Base-by-base conservation (phyloP, 2,888 invertebrate genomes). In the Liopterus haemorrhoidalis region DNA sequence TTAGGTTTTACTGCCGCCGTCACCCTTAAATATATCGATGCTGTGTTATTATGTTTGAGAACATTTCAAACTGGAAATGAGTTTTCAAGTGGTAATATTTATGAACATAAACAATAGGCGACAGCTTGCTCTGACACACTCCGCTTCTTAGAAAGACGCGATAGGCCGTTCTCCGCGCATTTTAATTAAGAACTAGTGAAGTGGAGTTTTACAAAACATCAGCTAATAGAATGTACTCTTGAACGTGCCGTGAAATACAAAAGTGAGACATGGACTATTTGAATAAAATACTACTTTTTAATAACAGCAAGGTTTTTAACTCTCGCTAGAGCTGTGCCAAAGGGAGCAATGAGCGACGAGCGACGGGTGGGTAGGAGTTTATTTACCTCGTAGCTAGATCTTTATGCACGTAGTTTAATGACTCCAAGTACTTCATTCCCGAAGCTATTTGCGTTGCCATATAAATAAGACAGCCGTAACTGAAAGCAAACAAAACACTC, bases 391-490 rank as follows among this genome's bases (percentile, higher is more conserved):
- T 80, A 54, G 89, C 88, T 58, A 91, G 73, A 71, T 91, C 89
- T 60, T 86, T 79, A 71, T 91, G 90, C 55, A 91, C 82, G 69
- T 85, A 87, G 69, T 84, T 82, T 66, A 83, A 75, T 54, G 82
- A 81, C 70, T 91, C 90, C 65, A 91, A 75, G 70, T 90, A 87
- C 69, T 89, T 87, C 87, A 91, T 89, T 54, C 89, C 91, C 49
- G 88, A 86, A 56, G 90, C 85, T 66, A 91, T 82, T 74, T 92
- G 88, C 53, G 83, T 81, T 53, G 87, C 86, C 79, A 89, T 85
- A 72, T 83, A 86, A 60, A 89, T 79, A 66, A 89, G 76, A 69
- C 85, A 83, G 59, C 86, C 85, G 68, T 85, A 85, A 72, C 87
- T 88, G 69, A 45, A 73, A 73, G 57, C 61, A 50, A 62, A 25